These are phyloP conservation scores for Drosophila takahashii DNA, from an alignment of 1,140 invertebrate genomes.

Conservation along the genomic window DNA sequence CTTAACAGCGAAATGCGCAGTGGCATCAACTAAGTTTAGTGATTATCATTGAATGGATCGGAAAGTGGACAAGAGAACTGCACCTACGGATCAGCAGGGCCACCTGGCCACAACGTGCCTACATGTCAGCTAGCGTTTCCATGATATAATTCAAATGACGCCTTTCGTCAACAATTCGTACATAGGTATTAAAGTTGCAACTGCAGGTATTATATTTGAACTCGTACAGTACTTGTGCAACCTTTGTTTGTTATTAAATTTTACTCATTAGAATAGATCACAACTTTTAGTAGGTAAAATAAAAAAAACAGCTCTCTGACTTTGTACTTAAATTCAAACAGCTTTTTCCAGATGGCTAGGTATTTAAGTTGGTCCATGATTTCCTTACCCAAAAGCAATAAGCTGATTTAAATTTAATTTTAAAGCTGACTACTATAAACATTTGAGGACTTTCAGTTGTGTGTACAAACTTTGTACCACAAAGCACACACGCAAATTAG, in stretches of 20 bases:
- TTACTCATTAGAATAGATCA: too few relatives aligned
- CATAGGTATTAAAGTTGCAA: constrained; percentile 4
- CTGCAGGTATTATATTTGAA: constrained; percentile 1
- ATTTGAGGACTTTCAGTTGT: not conserved
- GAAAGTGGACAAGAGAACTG: constrained; percentile 5
- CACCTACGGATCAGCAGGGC: constrained; percentile 9
- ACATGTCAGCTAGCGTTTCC: not conserved
- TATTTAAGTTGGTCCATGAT: not conserved
- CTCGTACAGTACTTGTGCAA: not conserved
- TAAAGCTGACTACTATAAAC: not conserved
- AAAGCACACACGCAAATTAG: not conserved
- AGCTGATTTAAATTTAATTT: not conserved
- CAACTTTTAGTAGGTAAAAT: not conserved
- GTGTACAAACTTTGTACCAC: not conserved
- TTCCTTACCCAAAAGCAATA: not conserved
- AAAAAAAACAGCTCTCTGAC: too few relatives aligned
- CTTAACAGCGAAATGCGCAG: constrained; percentile 37
- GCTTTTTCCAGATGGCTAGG: too few relatives aligned
- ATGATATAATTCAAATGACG: constrained; percentile 40
- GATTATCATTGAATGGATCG: constrained; percentile 50
- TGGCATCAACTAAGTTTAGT: constrained; percentile 34
- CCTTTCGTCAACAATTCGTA: constrained; percentile 13
- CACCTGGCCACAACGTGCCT: constrained; percentile 32
- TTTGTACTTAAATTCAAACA: not conserved
- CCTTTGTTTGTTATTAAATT: constrained; percentile 9